Percentiles rank a stretch among this genome's conserved stretches.
phyloP scores from a whole-genome alignment of 2,797 vertebrate species.

The Tachyglossus aculeatus region DNA sequence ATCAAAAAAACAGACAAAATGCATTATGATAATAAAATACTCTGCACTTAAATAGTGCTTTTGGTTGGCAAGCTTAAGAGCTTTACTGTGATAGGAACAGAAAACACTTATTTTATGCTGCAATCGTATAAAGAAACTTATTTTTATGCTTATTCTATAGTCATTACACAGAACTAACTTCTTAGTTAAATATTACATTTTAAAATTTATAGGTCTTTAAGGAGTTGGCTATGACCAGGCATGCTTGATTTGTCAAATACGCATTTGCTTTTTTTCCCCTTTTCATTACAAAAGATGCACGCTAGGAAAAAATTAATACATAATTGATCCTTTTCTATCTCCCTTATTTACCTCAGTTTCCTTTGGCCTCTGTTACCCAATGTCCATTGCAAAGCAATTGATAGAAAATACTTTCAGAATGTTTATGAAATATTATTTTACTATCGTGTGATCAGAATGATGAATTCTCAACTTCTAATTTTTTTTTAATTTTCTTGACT shows the following conservation, averaged over 20 bases:
- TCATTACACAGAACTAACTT: constrained; percentile 36
- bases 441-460: constrained; percentile 54
- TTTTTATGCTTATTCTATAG: constrained; percentile 52
- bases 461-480: constrained; percentile 57
- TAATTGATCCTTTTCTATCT: constrained; percentile 35
- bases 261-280: constrained; percentile 52
- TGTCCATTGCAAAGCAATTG: constrained; percentile 68
- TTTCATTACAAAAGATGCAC: constrained; percentile 45
- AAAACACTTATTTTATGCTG: constrained; percentile 47
- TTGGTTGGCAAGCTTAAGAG: constrained; percentile 31
- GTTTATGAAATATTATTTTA: constrained; percentile 53
- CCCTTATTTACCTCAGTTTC: constrained; percentile 59
- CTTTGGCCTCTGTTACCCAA: constrained; percentile 78
- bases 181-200: constrained; percentile 46
- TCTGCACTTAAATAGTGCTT: constrained; percentile 21
- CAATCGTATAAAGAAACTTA: constrained; percentile 38
- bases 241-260: constrained; percentile 55
- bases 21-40: constrained; percentile 26
- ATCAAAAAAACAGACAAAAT: constrained; percentile 39
- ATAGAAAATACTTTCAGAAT: constrained; percentile 59
- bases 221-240: constrained; percentile 56
- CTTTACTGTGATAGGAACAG: constrained; percentile 57
- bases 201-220: constrained; percentile 45
- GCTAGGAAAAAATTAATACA: constrained; percentile 51
- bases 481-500: constrained; percentile 55